These are phyloP conservation scores for Probosciger aterrimus DNA, from an alignment of 2,113 vertebrate species.

Conservation along the genomic window DNA sequence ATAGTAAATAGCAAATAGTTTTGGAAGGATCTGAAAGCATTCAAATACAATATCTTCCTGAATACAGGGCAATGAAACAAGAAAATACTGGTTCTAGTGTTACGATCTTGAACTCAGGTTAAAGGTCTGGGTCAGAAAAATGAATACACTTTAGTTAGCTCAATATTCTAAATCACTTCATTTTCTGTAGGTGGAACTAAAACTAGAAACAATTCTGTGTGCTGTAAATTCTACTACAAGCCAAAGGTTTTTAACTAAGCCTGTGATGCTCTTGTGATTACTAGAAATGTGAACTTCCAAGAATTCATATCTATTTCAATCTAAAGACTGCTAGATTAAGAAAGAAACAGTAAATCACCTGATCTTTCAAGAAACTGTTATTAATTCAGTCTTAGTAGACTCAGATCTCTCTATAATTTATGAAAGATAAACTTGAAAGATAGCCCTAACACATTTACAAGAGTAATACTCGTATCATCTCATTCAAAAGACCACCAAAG, in stretches of 20 bases:
- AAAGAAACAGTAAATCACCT: slow-evolving; percentile 9
- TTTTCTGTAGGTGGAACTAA: slow-evolving; percentile 46
- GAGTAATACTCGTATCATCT: not conserved
- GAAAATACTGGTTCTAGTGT: not conserved
- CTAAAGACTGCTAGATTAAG: not conserved
- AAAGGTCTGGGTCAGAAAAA: slow-evolving; percentile 5
- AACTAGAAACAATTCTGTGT: slow-evolving; percentile 3
- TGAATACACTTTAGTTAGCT: not conserved
- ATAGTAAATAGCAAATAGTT: not conserved
- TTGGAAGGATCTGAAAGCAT: not conserved
- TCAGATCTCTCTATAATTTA: not conserved
- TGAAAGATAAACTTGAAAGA: not conserved
- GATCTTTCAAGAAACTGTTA: not conserved
- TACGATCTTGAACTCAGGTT: not conserved
- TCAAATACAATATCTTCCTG: not conserved
- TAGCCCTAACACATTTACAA: not conserved
- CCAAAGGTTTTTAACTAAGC: not conserved
- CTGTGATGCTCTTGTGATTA: slow-evolving; percentile 24
- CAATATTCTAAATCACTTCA: slow-evolving; percentile 7
- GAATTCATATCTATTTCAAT: not conserved
- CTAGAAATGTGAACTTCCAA: slow-evolving; percentile 12
- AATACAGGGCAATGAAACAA: not conserved
- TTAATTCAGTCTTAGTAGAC: not conserved
- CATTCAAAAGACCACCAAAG: not conserved
- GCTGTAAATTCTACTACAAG: not conserved